phyloP scores from a whole-genome alignment of 2,888 invertebrate species.

The Dorcus hopei region DNA sequence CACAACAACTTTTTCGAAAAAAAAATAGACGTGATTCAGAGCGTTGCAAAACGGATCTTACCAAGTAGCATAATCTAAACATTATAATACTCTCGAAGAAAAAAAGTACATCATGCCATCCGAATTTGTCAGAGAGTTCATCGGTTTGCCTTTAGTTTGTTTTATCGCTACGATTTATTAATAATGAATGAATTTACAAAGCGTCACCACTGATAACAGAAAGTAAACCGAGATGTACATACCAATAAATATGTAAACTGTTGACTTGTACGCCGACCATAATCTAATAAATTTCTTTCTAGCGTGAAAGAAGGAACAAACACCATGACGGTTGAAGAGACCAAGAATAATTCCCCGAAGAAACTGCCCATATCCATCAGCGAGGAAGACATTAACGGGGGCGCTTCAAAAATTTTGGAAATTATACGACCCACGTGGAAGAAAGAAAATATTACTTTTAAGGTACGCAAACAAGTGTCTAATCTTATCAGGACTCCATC shows the following conservation, averaged over 20 bases:
- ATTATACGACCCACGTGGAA: slow-evolving; percentile 71
- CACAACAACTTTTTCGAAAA: no score
- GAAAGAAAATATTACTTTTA: slow-evolving; percentile 61
- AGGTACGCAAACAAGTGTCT: slow-evolving; percentile 54
- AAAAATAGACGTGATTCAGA: no score
- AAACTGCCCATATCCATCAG: slow-evolving; percentile 42
- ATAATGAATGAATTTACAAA: neutral
- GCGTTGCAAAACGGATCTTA: no score
- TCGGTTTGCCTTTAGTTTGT: neutral
- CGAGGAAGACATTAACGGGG: slow-evolving; percentile 64
- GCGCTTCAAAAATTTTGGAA: slow-evolving; percentile 65
- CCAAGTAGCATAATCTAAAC: no score
- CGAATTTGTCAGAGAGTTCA: no score
- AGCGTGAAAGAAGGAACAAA: no score
- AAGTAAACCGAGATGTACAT: neutral
- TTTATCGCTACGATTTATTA: slow-evolving; percentile 4
- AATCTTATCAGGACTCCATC: no score
- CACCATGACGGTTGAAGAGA: neutral
- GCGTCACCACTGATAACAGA: neutral
- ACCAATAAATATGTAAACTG: no score
- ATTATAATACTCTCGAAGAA: no score
- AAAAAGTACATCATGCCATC: no score
- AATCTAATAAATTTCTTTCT: no score
- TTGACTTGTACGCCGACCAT: no score
- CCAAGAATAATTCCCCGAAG: slow-evolving; percentile 10